A percentile compares a stretch with the other conserved stretches of the same genome.
Conservation (phyloP, 2,113 vertebrate species). For the Megatriorchis doriae region DNA sequence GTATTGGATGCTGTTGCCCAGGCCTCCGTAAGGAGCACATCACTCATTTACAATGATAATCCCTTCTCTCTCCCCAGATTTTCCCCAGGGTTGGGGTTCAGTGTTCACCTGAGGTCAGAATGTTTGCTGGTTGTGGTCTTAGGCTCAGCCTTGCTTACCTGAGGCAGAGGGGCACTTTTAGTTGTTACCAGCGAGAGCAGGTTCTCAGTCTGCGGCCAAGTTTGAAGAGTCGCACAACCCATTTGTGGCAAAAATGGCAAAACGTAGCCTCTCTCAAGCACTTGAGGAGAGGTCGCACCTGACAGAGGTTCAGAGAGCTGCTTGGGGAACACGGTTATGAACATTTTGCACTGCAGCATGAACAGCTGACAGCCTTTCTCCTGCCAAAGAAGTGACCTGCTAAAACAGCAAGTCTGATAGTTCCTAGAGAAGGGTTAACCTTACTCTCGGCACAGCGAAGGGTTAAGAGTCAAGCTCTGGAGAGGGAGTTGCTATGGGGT, state of each 20-base stretch:
- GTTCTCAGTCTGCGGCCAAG: background rate
- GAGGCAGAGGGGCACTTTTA: background rate
- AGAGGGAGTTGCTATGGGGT: background rate
- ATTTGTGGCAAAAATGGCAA: background rate
- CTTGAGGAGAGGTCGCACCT: background rate
- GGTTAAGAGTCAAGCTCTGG: background rate
- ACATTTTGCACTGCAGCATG: accelerated
- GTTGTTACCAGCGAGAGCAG: background rate
- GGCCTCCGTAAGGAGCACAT: background rate
- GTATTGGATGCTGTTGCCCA: background rate
- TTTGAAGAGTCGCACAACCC: background rate
- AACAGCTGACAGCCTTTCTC: background rate
- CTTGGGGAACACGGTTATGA: accelerated
- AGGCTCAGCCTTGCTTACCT: background rate
- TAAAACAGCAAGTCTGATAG: background rate
- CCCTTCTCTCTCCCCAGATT: background rate
- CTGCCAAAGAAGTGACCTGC: background rate
- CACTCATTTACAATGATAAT: background rate
- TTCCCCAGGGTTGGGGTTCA: background rate
- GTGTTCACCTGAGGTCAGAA: background rate
- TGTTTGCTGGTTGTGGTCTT: background rate
- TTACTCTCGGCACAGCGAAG: too few species aligned
- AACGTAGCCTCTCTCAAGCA: background rate
- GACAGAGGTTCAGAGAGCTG: background rate
- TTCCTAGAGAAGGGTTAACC: background rate